These are phyloP conservation scores for Charaxes varanes DNA, from an alignment of 1,140 invertebrate genomes.

Conservation along the genomic window DNA sequence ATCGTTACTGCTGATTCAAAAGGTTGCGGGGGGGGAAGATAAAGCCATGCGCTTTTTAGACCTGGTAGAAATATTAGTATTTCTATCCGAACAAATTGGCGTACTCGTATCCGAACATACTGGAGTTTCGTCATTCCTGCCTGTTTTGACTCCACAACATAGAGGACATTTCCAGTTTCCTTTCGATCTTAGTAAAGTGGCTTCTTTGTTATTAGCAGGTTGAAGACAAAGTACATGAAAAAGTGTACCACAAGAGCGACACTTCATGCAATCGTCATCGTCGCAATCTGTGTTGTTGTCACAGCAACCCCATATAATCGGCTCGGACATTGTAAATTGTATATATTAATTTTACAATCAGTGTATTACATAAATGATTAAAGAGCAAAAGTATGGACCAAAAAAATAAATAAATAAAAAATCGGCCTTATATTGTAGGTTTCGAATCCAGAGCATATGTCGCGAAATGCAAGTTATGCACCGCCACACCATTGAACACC, in stretches of 20 bases:
- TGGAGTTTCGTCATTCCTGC: too few species aligned
- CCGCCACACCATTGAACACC: too few species aligned
- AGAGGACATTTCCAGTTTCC: background rate
- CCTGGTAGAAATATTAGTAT: background rate
- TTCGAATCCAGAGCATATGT: too few species aligned
- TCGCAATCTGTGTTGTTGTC: background rate
- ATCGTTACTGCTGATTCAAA: background rate
- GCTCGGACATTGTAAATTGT: background rate
- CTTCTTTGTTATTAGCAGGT: background rate
- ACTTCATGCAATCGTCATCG: background rate
- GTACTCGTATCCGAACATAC: background rate
- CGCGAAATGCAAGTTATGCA: too few species aligned
- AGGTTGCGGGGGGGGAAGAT: background rate
- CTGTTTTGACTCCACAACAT: background rate
- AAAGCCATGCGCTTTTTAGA: background rate
- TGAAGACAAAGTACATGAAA: background rate
- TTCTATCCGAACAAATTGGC: background rate
- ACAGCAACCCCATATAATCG: background rate
- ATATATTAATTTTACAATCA: too few species aligned
- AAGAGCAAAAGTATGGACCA: too few species aligned
- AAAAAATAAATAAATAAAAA: too few species aligned
- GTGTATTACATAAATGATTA: too few species aligned
- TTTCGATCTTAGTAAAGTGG: background rate
- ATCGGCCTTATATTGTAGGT: too few species aligned
- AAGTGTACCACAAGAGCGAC: background rate